phyloP scores from a whole-genome alignment of 2,888 invertebrate species.

The Cheilosia urbana region DNA sequence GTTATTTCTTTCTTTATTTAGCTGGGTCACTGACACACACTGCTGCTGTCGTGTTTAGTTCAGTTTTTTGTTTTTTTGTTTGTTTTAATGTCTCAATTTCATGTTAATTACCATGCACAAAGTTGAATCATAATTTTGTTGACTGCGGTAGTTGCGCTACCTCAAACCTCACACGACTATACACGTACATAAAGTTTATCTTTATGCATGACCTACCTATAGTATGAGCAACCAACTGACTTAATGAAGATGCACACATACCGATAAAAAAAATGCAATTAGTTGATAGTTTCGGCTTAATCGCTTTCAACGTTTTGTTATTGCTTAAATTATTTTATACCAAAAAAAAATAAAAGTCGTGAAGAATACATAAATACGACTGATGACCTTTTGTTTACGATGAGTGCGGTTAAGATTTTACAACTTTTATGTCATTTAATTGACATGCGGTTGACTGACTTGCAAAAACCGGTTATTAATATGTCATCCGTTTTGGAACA shows the following conservation, averaged over 20 bases:
- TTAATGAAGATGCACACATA: constrained; percentile 48
- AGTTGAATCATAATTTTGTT: constrained; percentile 67
- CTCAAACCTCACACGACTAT: background rate
- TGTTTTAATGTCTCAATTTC: constrained; percentile 49
- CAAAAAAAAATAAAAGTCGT: background rate
- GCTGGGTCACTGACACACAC: constrained; percentile 52
- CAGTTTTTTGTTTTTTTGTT: constrained; percentile 8
- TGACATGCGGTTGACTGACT: constrained; percentile 41
- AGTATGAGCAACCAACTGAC: constrained; percentile 13
- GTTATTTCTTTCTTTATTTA: constrained; percentile 5
- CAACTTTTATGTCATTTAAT: constrained; percentile 38
- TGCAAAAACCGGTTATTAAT: constrained; percentile 30
- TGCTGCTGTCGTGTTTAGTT: constrained; percentile 18
- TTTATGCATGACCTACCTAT: background rate
- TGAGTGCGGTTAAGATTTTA: constrained; percentile 45
- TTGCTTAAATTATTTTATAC: constrained; percentile 14
- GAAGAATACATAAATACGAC: background rate
- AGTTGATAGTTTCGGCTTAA: constrained; percentile 22
- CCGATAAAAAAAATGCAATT: constrained; percentile 40
- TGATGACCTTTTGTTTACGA: constrained; percentile 40
- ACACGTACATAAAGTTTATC: background rate
- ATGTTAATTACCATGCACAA: constrained; percentile 60
- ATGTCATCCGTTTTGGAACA: background rate
- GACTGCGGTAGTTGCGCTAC: constrained; percentile 25
- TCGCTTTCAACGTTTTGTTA: constrained; percentile 23